A percentile compares a stretch with the other conserved stretches of the same genome.
These are phyloP conservation scores for Oophaga sylvatica DNA, from an alignment of 2,797 vertebrate genomes.

Conservation along the genomic window DNA sequence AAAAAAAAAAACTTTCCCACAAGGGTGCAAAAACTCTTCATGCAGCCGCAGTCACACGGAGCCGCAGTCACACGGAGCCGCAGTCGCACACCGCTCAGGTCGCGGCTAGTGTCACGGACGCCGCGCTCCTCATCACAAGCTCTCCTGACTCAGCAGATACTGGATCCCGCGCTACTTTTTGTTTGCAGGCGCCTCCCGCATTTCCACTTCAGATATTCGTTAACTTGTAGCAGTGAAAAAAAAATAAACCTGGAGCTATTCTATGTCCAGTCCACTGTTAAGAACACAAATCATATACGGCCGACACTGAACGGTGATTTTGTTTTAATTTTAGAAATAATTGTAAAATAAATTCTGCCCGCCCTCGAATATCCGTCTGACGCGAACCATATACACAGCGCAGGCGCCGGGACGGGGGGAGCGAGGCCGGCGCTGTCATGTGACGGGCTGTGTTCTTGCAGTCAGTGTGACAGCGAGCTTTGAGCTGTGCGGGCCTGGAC, in stretches of 20 bases:
- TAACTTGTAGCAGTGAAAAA: neutral
- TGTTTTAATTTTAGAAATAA: no score
- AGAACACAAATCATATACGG: no score
- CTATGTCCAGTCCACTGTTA: neutral
- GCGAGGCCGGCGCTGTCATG: constrained; percentile 47
- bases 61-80: no score
- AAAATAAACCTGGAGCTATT: no score
- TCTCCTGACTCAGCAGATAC: constrained; percentile 73
- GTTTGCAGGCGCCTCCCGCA: constrained; percentile 68
- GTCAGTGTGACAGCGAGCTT: neutral
- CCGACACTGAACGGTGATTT: neutral
- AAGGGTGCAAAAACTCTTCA: no score
- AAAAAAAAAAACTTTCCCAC: no score
- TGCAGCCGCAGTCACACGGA: no score
- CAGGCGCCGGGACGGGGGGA: constrained; percentile 8
- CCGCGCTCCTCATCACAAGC: constrained; percentile 62
- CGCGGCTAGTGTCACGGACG: neutral
- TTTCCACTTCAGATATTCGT: neutral
- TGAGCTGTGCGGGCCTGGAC: neutral
- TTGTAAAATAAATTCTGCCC: neutral
- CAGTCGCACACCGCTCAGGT: neutral
- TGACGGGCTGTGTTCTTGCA: constrained; percentile 32
- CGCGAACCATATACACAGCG: constrained; percentile 10
- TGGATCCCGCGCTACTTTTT: constrained; percentile 63
- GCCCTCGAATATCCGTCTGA: rapidly evolving